Conservation (phyloP, 2,113 vertebrate species). For the Rhynchomys soricoides region DNA sequence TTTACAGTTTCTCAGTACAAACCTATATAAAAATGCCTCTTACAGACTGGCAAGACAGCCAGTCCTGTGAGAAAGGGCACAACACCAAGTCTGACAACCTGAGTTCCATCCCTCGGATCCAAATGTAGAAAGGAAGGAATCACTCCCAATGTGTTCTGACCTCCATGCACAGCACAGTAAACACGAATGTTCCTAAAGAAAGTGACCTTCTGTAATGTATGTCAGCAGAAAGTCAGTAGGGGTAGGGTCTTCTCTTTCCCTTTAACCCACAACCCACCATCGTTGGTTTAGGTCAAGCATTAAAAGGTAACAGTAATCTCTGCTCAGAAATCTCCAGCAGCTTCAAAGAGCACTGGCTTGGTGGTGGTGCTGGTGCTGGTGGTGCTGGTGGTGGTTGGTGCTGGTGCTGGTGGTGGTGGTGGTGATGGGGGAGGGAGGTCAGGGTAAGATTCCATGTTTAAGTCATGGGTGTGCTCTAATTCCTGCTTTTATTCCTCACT, state of each 20-base stretch:
- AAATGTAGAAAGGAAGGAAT: neutral
- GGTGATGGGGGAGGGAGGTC: neutral
- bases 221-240: neutral
- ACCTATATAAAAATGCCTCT: neutral
- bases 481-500: too few relatives aligned
- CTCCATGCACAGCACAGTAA: neutral
- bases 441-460: neutral
- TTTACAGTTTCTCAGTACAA: constrained; percentile 20
- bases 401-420: too few relatives aligned
- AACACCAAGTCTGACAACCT: neutral
- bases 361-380: too few relatives aligned
- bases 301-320: constrained; percentile 1
- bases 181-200: neutral
- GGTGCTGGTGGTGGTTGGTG: too few relatives aligned
- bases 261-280: constrained; percentile 2
- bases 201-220: neutral
- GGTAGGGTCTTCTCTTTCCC: neutral
- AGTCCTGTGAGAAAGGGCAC: neutral
- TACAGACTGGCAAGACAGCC: neutral
- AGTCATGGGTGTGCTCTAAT: neutral
- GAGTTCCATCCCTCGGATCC: neutral
- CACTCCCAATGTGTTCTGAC: neutral
- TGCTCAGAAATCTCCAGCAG: neutral
- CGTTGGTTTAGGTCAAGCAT: neutral
- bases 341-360: neutral